Evolutionary conservation across 2,113 vertebrate genomes (phyloP).

Genomic region (Malaclemys terrapin): DNA sequence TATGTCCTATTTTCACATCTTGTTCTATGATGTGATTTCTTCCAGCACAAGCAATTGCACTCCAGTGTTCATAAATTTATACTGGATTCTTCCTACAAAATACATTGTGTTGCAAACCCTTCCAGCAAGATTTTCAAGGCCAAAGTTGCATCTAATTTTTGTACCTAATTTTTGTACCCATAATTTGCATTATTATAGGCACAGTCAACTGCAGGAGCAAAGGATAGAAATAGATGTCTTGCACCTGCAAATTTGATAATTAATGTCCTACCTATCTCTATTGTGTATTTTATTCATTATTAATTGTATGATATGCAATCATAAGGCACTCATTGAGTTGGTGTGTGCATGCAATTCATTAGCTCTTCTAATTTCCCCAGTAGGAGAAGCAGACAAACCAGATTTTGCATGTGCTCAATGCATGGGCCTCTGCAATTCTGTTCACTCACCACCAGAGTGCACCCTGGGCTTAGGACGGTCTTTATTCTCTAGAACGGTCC

Average conservation of each 20-base stretch:
- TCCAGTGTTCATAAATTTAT: not conserved
- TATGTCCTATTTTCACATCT: not conserved
- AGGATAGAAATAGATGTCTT: not conserved
- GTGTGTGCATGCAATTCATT: not conserved
- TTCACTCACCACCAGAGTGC: no score
- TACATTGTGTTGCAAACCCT: not conserved
- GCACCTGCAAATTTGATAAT: not conserved
- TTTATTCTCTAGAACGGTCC: no score
- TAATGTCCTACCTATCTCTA: not conserved
- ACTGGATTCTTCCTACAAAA: not conserved
- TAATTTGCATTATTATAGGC: not conserved
- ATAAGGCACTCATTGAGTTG: not conserved
- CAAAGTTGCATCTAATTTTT: not conserved
- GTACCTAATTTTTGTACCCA: not conserved
- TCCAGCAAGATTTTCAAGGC: not conserved
- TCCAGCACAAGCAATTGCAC: not conserved
- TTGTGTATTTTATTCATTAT: not conserved
- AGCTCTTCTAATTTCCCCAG: not conserved
- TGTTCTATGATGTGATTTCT: slow-evolving; percentile 1
- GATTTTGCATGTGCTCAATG: not conserved
- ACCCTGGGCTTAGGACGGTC: no score
- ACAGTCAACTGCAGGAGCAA: not conserved
- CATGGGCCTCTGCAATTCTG: no score
- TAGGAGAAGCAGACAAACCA: not conserved
- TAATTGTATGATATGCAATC: not conserved